Percentiles rank a stretch among this genome's conserved stretches.
phyloP scores from a whole-genome alignment of 2,113 vertebrate species.

The Phylloscopus trochilus region DNA sequence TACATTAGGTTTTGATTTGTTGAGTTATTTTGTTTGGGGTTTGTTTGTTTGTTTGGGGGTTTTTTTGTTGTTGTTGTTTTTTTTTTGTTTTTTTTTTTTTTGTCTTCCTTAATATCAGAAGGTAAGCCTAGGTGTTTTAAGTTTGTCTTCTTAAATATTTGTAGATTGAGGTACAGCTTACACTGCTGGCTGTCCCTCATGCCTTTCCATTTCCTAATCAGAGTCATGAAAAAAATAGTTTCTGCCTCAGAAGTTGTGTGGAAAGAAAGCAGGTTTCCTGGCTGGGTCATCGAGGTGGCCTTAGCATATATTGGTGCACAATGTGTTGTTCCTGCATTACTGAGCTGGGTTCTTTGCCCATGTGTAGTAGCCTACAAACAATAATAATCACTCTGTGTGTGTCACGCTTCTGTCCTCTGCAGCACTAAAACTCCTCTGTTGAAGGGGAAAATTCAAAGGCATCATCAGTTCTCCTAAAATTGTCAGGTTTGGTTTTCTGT shows the following conservation, averaged over 20 bases:
- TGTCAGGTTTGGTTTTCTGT: constrained; percentile 14
- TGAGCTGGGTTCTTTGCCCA: neutral
- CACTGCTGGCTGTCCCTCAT: neutral
- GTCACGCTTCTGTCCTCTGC: neutral
- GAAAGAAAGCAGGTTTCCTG: neutral
- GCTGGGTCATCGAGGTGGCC: neutral
- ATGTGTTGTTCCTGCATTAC: neutral
- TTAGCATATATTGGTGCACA: neutral
- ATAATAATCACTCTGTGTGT: neutral
- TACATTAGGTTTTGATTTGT: neutral
- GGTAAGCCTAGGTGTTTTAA: neutral
- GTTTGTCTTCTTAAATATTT: neutral
- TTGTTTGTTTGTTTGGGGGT: no score
- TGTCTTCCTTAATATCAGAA: neutral
- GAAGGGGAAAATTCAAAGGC: neutral
- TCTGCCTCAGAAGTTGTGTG: neutral
- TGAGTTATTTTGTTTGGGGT: neutral
- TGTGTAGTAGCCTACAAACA: neutral
- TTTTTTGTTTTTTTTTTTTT: no score
- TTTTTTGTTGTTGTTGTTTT: no score
- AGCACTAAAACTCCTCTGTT: neutral
- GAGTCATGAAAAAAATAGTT: neutral
- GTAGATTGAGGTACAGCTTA: neutral
- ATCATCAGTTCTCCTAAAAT: neutral
- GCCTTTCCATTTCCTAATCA: neutral